These are phyloP conservation scores for Dugesia japonica DNA, from an alignment of 2,888 invertebrate genomes.

Conservation along the genomic window DNA sequence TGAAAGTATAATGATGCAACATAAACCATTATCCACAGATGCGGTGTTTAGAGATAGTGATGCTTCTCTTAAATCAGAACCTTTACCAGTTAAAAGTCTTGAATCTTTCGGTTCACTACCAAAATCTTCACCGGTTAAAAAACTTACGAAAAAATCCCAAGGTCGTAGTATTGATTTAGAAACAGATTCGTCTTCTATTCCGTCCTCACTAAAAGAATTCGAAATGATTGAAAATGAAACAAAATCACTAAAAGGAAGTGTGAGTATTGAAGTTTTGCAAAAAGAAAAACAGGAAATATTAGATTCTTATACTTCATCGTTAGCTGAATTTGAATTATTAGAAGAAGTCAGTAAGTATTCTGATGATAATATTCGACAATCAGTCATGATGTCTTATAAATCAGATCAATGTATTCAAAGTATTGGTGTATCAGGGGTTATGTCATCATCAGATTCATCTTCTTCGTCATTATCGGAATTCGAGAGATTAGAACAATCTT, in stretches of 20 bases:
- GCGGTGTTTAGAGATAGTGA: background rate
- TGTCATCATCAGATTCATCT: background rate
- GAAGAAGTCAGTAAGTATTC: background rate
- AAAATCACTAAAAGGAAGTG: background rate
- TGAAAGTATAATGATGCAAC: background rate
- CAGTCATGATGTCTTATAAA: background rate
- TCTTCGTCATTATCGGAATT: background rate
- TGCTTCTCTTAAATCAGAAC: background rate
- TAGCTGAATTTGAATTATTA: background rate
- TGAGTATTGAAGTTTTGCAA: background rate
- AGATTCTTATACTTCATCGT: background rate
- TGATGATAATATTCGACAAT: background rate
- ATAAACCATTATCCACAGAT: background rate
- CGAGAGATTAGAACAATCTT: conserved; percentile 14
- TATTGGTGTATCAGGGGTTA: background rate
- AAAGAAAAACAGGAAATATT: background rate
- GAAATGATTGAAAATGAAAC: conserved; percentile 11
- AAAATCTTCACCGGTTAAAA: background rate
- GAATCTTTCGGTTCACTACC: background rate
- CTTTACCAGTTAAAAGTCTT: background rate
- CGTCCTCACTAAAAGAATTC: background rate
- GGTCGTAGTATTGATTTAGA: conserved; percentile 1
- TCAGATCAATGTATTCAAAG: background rate
- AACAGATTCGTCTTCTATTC: background rate
- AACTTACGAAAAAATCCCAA: background rate